Conservation (phyloP, 2,113 vertebrate genomes). For the Mormoops blainvillei region DNA sequence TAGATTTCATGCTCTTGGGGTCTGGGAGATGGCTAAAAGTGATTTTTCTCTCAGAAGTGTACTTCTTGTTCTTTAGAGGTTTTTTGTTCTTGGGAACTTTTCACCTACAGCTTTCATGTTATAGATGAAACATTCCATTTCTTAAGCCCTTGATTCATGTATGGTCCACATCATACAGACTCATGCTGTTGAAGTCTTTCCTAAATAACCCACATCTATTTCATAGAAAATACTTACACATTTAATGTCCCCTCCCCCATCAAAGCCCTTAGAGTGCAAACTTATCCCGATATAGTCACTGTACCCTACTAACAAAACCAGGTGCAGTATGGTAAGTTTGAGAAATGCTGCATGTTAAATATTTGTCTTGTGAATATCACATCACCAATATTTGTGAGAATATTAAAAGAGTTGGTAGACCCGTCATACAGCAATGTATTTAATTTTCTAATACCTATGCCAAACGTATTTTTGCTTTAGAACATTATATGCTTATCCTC, state of each 20-base stretch:
- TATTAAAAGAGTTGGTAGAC: background rate
- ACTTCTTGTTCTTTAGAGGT: background rate
- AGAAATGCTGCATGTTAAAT: background rate
- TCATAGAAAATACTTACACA: background rate
- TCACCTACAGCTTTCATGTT: background rate
- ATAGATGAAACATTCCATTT: background rate
- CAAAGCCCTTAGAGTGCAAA: background rate
- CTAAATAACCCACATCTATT: background rate
- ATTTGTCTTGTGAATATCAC: background rate
- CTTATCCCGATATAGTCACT: background rate
- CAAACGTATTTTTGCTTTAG: background rate
- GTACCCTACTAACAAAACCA: background rate
- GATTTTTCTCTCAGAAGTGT: background rate
- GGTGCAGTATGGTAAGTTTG: background rate
- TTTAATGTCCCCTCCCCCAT: accelerated
- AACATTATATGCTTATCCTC: background rate
- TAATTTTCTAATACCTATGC: background rate
- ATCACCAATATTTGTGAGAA: background rate
- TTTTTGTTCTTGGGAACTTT: background rate
- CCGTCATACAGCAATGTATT: background rate
- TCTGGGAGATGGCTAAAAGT: background rate
- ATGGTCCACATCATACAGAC: background rate
- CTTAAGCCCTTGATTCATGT: background rate
- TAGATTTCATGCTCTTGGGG: background rate
- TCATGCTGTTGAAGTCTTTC: background rate